Conservation (phyloP, 1,140 invertebrate genomes). For the Anoplolepis gracilipes region DNA sequence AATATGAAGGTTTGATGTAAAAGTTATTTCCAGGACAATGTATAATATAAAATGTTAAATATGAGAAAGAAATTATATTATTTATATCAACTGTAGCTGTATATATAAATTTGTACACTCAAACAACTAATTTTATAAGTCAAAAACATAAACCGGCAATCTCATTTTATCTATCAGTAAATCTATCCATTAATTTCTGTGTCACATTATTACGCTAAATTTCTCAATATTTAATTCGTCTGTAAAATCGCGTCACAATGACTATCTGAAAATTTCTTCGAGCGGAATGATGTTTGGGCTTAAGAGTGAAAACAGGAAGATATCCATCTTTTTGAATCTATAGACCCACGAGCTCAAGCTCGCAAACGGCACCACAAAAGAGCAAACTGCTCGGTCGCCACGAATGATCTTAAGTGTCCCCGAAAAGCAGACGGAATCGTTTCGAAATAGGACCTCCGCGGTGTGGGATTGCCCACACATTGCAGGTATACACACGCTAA, state of each 20-base stretch:
- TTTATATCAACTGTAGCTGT: not conserved
- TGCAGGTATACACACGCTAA: constrained; percentile 72
- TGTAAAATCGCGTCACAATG: constrained; percentile 56
- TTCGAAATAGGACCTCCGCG: constrained; percentile 73
- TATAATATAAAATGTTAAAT: not conserved
- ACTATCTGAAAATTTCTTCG: constrained; percentile 53
- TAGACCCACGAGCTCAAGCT: constrained; percentile 12
- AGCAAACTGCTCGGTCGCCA: constrained; percentile 68
- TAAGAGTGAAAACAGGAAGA: constrained; percentile 39
- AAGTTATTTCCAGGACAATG: not conserved
- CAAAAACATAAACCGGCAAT: not conserved
- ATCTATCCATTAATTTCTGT: constrained; percentile 3
- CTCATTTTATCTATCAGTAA: not conserved
- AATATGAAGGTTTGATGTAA: not conserved
- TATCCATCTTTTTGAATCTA: constrained; percentile 58
- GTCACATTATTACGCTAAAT: constrained; percentile 42
- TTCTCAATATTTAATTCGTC: constrained; percentile 46
- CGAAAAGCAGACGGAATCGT: constrained; percentile 72
- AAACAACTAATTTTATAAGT: not conserved
- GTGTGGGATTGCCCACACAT: constrained; percentile 53
- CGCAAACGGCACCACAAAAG: constrained; percentile 77
- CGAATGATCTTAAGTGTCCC: constrained; percentile 75
- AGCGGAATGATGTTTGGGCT: constrained; percentile 58
- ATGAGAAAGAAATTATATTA: not conserved
- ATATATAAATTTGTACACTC: not conserved